Conservation (phyloP, 1,140 invertebrate genomes). For the Bursaphelenchus mucronatus region DNA sequence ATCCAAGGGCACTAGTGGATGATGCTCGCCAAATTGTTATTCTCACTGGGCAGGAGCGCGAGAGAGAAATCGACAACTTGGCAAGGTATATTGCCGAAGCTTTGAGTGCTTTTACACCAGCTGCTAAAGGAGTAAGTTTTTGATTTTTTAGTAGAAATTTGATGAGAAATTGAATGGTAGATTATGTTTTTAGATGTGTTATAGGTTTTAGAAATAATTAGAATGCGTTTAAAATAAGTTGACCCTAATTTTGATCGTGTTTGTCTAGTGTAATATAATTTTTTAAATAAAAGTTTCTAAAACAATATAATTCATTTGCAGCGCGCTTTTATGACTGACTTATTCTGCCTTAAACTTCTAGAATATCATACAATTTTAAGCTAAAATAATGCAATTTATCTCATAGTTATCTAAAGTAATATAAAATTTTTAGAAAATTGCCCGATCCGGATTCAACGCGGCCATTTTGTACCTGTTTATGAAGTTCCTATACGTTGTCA, state of each 20-base stretch:
- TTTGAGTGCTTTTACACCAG: slow-evolving; percentile 42
- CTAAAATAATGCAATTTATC: not conserved
- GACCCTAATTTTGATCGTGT: too few species aligned
- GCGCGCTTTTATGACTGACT: too few species aligned
- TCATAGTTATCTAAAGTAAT: not conserved
- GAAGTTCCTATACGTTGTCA: slow-evolving; percentile 63
- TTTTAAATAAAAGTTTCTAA: too few species aligned
- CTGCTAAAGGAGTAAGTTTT: slow-evolving; percentile 16
- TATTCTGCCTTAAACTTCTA: too few species aligned
- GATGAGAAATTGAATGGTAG: not conserved
- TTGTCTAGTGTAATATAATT: too few species aligned
- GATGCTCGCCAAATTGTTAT: slow-evolving; percentile 33
- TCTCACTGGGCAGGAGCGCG: slow-evolving; percentile 38
- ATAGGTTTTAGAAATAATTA: too few species aligned
- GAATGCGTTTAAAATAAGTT: too few species aligned
- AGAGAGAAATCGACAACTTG: slow-evolving; percentile 48
- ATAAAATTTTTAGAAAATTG: slow-evolving; percentile 11
- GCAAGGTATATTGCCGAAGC: slow-evolving; percentile 54
- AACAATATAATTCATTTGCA: too few species aligned
- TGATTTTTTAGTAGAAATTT: not conserved
- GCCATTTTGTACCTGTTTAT: slow-evolving; percentile 63
- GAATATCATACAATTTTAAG: too few species aligned
- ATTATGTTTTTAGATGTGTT: not conserved
- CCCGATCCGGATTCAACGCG: slow-evolving; percentile 45
- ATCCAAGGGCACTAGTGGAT: slow-evolving; percentile 39